Base-by-base conservation (phyloP, 2,888 invertebrate genomes). In the Reticulitermes lucifugus region DNA sequence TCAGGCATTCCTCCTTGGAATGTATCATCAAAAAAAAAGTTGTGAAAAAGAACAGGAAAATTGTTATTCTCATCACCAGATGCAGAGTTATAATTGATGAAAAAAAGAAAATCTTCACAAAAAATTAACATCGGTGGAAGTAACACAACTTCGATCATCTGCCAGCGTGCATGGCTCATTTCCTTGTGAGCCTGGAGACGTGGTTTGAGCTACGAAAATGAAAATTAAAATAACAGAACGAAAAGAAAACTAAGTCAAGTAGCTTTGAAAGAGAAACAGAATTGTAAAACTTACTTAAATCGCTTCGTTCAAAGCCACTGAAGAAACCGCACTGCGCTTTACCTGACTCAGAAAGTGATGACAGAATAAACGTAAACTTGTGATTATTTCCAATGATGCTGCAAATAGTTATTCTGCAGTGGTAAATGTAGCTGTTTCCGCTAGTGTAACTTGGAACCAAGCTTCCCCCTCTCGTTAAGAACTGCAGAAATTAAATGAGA, bases 401-500 rank as follows among this genome's bases (percentile, higher is more conserved):
- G 43, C 43, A 77, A 51, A 77, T 2, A 5, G 18, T 9, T 18
- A 43, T 77, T 77, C n/a, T 65, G 60, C 80, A 60, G 59, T 35
- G 29, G 80, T 60, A 43, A 43, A 70, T 25, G 35, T 12, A 59
- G 55, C 80, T 60, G 41, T 80, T 80, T 46, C 12, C 46, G 6
- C 60, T 41, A 35, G 80, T 21, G 41, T 60, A 51, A 41, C 41
- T 21, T 35, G 80, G 46, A 80, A 60, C 80, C 35, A 12, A 14
- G 22, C 10, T 10, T 10, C 21, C 41, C 70, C 46, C 43, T 65
- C 70, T 81, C 81, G 60, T 81, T 81, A 81, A 81, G 81, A 81
- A 81, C 43, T 81, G 21, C 35, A 59, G 65, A 65, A 81, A 81
- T 81, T 81, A 81, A 81, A 81, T 70, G 81, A 70, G 81, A 70